Base-by-base conservation (phyloP, 2,113 vertebrate species). In the Fukomys damarensis region DNA sequence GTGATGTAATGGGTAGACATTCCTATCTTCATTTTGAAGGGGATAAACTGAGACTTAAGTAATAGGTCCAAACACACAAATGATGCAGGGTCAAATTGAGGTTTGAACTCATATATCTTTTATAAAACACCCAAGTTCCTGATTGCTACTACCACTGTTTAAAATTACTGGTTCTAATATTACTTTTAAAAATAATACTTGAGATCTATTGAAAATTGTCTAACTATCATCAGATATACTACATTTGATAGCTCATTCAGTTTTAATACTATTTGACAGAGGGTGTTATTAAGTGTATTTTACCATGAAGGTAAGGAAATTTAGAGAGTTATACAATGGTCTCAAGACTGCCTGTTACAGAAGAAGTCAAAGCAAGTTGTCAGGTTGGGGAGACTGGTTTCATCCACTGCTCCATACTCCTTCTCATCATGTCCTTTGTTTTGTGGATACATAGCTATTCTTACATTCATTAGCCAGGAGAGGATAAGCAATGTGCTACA, bases 91-190 rank as follows among this genome's bases (percentile, higher is more conserved):
- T 22, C 89, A 8, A 90, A 59, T 24, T 89, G 11, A 92, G 46
- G 80, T 43, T 79, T 79, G 14, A 95, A 66, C 12, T 14, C 10
- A 72, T 46, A 52, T 56, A 0, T 35, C 43, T 79, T 66, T 92
- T 43, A 89, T 30, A 79, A 52, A 84, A 87, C 91, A 92, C 13
- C n/a, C n/a, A 92, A 84, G 38, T 87, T 94, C 24, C 72, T 80
- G 87, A 66, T 5, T 61, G 7, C 22, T 87, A 17, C 54, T 0
- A 26, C 38, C 17, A 86, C 52, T 91, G 35, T 11, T 89, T 86
- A 66, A 88, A 94, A 76, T 12, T 19, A 58, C 28, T 54, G 91
- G 38, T 35, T 65, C 16, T 79, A 95, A 22, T 83, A 61, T 32
- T 84, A 49, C 3, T 80, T 93, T 92, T 7, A 20, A 92, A 72